Conservation (phyloP, 2,113 vertebrate genomes). For the Siphamia tubifer region DNA sequence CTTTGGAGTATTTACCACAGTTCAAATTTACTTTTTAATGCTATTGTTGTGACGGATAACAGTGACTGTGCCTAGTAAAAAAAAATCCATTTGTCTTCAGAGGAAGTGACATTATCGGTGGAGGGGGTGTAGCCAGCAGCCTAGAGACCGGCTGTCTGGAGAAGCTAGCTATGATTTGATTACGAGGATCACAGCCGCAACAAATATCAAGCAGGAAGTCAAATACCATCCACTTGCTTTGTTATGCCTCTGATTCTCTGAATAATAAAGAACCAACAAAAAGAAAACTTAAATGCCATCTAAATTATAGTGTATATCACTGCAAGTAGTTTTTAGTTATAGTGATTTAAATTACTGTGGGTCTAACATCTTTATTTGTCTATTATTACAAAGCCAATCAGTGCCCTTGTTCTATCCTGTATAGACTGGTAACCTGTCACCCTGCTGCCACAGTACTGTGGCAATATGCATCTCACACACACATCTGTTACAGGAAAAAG, state of each 20-base stretch:
- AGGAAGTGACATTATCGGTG: constrained; percentile 61
- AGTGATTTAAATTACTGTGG: too few species aligned
- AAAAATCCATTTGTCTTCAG: constrained; percentile 47
- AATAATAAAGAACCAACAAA: neutral
- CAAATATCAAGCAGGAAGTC: constrained; percentile 30
- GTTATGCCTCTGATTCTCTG: neutral
- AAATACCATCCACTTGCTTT: constrained; percentile 5
- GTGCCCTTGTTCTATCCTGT: too few species aligned
- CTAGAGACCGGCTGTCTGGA: constrained; percentile 35
- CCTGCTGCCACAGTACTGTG: too few species aligned
- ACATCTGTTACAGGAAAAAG: too few species aligned
- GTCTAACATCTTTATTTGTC: too few species aligned
- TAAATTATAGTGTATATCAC: too few species aligned
- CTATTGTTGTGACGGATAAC: constrained; percentile 36
- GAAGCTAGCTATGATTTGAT: constrained; percentile 40
- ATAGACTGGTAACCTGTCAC: too few species aligned
- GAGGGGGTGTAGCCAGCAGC: constrained; percentile 16
- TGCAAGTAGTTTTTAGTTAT: too few species aligned
- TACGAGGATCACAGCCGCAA: constrained; percentile 39
- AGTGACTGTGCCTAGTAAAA: constrained; percentile 24
- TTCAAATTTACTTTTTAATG: neutral
- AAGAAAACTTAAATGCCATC: too few species aligned
- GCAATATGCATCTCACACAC: too few species aligned
- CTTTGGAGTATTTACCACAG: constrained; percentile 15
- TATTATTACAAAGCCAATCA: too few species aligned